Evolutionary conservation across 1,140 invertebrate genomes (phyloP), one percentile per base, ranked within the genome.

Genomic region (Caenorhabditis remanei): DNA sequence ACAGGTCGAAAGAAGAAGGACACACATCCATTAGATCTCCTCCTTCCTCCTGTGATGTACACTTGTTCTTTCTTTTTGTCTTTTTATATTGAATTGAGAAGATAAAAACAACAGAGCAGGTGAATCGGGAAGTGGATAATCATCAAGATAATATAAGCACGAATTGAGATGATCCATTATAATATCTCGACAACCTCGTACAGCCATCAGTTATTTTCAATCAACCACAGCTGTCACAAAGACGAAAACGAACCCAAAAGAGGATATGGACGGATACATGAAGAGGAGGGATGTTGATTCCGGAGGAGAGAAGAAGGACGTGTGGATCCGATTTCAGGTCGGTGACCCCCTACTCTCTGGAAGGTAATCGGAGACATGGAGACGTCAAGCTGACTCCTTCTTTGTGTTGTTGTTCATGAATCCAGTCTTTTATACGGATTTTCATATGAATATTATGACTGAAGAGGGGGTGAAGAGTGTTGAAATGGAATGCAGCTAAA

Each of bases 331-430:
- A 71, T 71, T 71, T 71, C 65, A 71, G 65, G 65, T 71, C 65
- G 65, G 43, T 41, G 40, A 24, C 13, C 13, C 9, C 24, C 11
- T 32, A 5, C 58, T 65, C 65, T 46, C 61, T 43, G 40, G 9
- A 71, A 71, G 65, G 65, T 71, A 71, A 71, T 71, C 65, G 65
- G 65, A 71, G 65, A 71, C 65, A 71, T 46, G 65, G 65, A 71
- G 65, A 71, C 16, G 40, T 71, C 65, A 19, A 43, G 65, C 65
- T 71, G 65, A 71, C 41, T 43, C 43, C 41, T 71, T 41, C 40
- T 65, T 65, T 41, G 13, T 71, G 43, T 43, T 43, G 65, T 43
- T 32, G 32, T 32, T 32, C 41, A 71, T 71, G 41, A 19, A 65
- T 40, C 32, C 2, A 9, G 5, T 16, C 16, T 21, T 58, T 58